Evolutionary conservation across 2,888 invertebrate genomes (phyloP).

Genomic region (Cataglyphis cursor): DNA sequence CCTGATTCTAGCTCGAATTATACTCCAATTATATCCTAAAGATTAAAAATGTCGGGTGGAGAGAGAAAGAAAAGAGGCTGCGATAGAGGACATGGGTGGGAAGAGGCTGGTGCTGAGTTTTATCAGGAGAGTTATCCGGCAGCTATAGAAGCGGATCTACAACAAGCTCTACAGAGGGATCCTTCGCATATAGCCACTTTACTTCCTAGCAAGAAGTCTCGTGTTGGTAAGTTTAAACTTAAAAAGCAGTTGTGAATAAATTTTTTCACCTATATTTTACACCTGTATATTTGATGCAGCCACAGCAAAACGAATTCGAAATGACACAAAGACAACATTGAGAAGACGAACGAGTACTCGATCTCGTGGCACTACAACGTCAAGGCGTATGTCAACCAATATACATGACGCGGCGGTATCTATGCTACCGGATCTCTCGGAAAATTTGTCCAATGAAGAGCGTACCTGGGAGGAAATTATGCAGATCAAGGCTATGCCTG

Average conservation of each 20-base stretch:
- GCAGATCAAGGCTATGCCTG: conserved; percentile 94
- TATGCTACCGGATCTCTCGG: conserved; percentile 94
- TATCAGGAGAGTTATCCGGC: conserved; percentile 95
- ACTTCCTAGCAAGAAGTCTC: conserved; percentile 93
- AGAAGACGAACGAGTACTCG: conserved; percentile 89
- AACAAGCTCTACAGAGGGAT: conserved; percentile 90
- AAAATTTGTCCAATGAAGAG: conserved; percentile 93
- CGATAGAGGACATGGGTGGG: conserved; percentile 91
- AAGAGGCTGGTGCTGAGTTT: conserved; percentile 94
- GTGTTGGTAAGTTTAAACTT: conserved; percentile 88
- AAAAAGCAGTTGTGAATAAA: background rate
- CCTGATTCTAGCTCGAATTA: background rate
- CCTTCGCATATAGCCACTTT: conserved; percentile 92
- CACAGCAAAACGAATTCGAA: conserved; percentile 90
- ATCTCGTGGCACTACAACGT: conserved; percentile 87
- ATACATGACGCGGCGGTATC: conserved; percentile 91
- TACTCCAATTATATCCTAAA: background rate
- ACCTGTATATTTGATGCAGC: conserved; percentile 86
- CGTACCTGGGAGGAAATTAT: conserved; percentile 95
- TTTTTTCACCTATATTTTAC: background rate
- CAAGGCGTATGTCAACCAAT: conserved; percentile 87
- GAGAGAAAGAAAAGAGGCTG: conserved; percentile 88
- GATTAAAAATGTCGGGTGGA: conserved; percentile 88
- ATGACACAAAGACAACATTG: conserved; percentile 89
- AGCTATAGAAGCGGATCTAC: conserved; percentile 89